Evolutionary conservation across 1,140 invertebrate genomes (phyloP), one percentile per base, ranked within the genome.

Genomic region (Sarcophaga bullata): DNA sequence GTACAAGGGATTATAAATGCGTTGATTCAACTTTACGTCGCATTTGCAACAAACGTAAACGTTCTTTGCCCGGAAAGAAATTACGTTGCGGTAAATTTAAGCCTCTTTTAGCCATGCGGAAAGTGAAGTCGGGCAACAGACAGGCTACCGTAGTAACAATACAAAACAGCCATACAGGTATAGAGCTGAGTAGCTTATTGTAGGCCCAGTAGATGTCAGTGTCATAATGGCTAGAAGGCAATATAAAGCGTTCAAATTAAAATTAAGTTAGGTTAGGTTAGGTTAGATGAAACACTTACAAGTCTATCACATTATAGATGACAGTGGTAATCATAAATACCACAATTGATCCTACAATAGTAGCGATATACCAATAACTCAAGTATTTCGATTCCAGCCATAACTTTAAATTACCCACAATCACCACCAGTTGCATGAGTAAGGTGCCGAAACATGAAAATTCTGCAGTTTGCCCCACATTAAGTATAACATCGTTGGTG

Each of bases 321-420:
- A 93, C 85, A 11, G 93, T 92, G 73, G 93, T 90, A n/a, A 86
- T 75, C 3, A 94, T 86, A 85, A 94, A 95, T 10, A 90, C 85
- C 1, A 94, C 47, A 84, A 94, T 90, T 0, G 95, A 94, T 17
- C 93, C 84, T 6, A 93, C 11, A 3, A 94, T 86, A 25, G 92
- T 92, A 0, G 90, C 81, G 11, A 94, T 89, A 84, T 94, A 93
- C 48, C 92, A 90, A 78, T 91, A 84, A 1, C 93, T 94, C 85
- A 94, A 93, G 87, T 94, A 95, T 78, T 92, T 92, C 48, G 94
- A 93, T 83, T 93, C 91, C 25, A 96, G 86, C 85, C 93, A 92
- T 83, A 95, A 86, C 92, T 95, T 92, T 5, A 93, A 85, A 84
- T 91, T 92, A 10, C 91, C 91, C 3, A 92, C 84, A 58, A 92